A percentile compares a stretch with the other conserved stretches of the same genome.
Conservation (phyloP, 2,888 invertebrate genomes). For the Calameuta filiformis region DNA sequence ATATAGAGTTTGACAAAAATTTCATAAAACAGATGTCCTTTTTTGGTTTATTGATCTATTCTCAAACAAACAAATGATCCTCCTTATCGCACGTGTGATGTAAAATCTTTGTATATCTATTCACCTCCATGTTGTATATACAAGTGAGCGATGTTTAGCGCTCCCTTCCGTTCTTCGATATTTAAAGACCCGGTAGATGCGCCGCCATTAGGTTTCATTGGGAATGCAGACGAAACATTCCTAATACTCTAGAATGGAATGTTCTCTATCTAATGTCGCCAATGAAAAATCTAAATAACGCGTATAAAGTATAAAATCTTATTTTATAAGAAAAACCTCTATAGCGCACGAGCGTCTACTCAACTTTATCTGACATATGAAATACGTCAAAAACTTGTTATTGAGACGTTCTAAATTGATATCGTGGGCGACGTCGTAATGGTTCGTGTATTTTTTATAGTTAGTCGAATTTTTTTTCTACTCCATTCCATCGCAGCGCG, state of each 20-base stretch:
- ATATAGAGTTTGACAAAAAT: not conserved
- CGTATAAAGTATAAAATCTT: not conserved
- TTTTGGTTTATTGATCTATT: not conserved
- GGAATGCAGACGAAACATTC: not conserved
- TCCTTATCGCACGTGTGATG: not conserved
- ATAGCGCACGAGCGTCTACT: not conserved
- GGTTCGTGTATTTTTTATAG: not conserved
- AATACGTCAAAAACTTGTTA: not conserved
- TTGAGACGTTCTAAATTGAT: not conserved
- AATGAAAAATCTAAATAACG: not conserved
- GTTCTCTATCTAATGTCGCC: not conserved
- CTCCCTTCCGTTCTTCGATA: conserved; percentile 6
- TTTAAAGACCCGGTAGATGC: conserved; percentile 1
- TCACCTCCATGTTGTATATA: conserved; percentile 1
- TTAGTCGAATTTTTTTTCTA: not conserved
- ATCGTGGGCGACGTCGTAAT: not conserved
- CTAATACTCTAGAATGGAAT: not conserved
- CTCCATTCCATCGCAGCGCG: not conserved
- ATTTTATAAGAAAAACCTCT: not conserved
- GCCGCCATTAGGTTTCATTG: not conserved
- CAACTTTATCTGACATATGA: too few relatives aligned
- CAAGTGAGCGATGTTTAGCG: not conserved
- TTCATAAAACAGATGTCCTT: not conserved
- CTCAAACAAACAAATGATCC: not conserved
- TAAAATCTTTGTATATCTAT: not conserved